Evolutionary conservation across 2,888 invertebrate genomes (phyloP), one percentile per base, ranked within the genome.

Genomic region (Caenorhabditis plicata): DNA sequence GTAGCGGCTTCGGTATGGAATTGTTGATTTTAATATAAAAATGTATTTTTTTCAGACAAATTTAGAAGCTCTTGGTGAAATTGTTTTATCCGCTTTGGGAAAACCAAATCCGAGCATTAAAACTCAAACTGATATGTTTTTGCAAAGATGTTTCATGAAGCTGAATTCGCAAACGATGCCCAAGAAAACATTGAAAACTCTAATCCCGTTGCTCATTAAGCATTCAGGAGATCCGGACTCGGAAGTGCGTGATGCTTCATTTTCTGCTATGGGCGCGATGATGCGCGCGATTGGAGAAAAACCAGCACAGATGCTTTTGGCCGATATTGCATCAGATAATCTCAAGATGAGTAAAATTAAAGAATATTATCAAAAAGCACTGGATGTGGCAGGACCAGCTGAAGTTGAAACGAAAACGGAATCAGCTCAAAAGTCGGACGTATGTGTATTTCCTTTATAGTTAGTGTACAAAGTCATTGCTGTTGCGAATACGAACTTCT

Each of bases 281-380:
- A 88, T 92, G 85, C 94, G 93, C 82, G 86, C 94, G 4, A 89
- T 95, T 11, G 90, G 94, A 1, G 95, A 96, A 79, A 93, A 92
- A 82, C 87, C 88, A 27, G 88, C 95, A 2, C 49, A 64, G 20
- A 56, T 56, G 7, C 39, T 69, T 33, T 32, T 69, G 3, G 55
- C 62, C 4, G 70, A 66, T 15, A 56, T 77, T 20, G 68, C 50
- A 1, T 41, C 68, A 2, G 78, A 78, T 40, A 70, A 71, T 33
- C 13, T 68, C 33, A 72, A 72, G 46, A 72, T 72, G 72, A 44
- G 44, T 23, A 61, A 60, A 22, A 58, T 56, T 25, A 69, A 69
- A 47, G 96, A 96, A 81, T 90, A 87, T 77, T 89, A 89, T 72
- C 93, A 95, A 44, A 94, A 93, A 83, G 92, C 92, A 29, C 17